Conservation (phyloP, 1,140 invertebrate species). For the Saccostrea echinata region DNA sequence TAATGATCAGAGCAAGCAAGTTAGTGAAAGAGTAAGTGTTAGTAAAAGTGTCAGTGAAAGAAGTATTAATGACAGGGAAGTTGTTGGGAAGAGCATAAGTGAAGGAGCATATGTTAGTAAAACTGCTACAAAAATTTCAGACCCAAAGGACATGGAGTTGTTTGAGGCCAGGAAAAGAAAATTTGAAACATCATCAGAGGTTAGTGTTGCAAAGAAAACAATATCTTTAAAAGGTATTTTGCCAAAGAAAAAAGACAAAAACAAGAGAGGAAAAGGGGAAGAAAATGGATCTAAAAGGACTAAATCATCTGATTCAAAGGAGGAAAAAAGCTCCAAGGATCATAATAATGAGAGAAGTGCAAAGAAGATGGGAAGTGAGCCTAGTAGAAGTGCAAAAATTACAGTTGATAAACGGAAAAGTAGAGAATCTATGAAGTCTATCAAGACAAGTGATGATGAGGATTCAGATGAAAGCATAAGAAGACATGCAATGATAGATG, state of each 20-base stretch:
- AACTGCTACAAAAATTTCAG: conserved; percentile 11
- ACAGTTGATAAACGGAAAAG: not conserved
- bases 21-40: not conserved
- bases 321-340: conserved; percentile 17
- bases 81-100: not conserved
- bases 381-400: conserved; percentile 32
- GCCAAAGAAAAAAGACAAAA: not conserved
- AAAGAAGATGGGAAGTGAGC: not conserved
- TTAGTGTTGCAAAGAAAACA: conserved; percentile 32
- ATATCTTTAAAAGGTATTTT: conserved; percentile 55
- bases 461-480: conserved; percentile 42
- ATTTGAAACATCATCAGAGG: conserved; percentile 47
- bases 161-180: conserved; percentile 57
- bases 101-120: not conserved
- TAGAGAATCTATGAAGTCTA: conserved; percentile 12
- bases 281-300: not conserved
- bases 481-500: conserved; percentile 37
- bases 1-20: not conserved
- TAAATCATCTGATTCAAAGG: not conserved
- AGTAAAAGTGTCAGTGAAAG: not conserved
- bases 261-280: not conserved
- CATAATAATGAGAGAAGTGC: conserved; percentile 39
- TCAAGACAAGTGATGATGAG: not conserved
- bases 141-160: conserved; percentile 24
- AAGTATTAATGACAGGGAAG: not conserved